Evolutionary conservation across 2,888 invertebrate species (phyloP), one percentile per base, ranked within the genome.

Genomic region (Agrotis clavis): DNA sequence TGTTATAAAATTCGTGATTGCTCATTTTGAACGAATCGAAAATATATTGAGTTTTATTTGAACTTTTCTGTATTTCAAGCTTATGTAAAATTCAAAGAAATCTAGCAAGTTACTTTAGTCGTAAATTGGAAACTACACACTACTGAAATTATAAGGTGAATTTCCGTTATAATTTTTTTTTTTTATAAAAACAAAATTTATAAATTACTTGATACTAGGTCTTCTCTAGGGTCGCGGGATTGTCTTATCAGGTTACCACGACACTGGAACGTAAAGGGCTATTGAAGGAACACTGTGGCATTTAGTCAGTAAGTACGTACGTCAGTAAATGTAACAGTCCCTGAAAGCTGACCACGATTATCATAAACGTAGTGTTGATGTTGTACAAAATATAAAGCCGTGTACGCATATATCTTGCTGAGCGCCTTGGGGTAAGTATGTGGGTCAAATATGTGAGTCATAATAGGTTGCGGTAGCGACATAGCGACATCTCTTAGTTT

Each of bases 1-100:
- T 41, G 13, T 50, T n/a, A 63, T 75, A 78, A 75, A 75, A 60
- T 63, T 50, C 51, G 54, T 74, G 81, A 74, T 81, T 70, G 74
- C 19, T 77, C 25, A 54, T 66, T 66, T 69, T 30, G 35, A 64
- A 56, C 75, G 75, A 69, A 69, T 59, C 30, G 69, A 66, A 68
- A 78, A 57, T 74, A 48, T 19, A 66, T 60, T 4, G 48, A 50
- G n/a, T 79, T 78, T 78, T 75, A 75, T 59, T 59, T 5, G 25
- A 19, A 53, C 53, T 78, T 78, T 75, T 71, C 79, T 57, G 51
- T 41, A 11, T 59, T 73, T 2, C 13, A 30, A 48, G 53, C 11
- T 53, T 63, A 71, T 71, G n/a, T 54, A 30, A 13, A 25, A 74
- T 71, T 71, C 25, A 51, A 25, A 47, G 18, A 35, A 41, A 69